Conservation (phyloP, 1,140 invertebrate species). For the Ips typographus region DNA sequence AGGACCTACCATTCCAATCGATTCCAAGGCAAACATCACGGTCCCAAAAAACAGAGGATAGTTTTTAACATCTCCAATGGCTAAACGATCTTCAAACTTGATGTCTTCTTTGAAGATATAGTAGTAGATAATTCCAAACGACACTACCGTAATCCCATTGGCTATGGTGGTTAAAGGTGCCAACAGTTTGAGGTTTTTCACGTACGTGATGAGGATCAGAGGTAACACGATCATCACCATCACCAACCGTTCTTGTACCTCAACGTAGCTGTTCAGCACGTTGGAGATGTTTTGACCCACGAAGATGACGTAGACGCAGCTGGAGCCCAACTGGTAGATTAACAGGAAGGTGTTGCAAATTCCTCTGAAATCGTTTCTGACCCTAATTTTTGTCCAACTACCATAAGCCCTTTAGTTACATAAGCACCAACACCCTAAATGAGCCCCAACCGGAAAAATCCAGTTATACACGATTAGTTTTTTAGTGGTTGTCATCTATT, state of each 20-base stretch:
- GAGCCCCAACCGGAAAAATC: too few relatives aligned
- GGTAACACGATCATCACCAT: slow-evolving; percentile 67
- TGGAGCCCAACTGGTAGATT: slow-evolving; percentile 83
- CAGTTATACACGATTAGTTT: too few relatives aligned
- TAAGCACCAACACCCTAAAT: too few relatives aligned
- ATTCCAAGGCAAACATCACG: slow-evolving; percentile 85
- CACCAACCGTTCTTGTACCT: slow-evolving; percentile 59
- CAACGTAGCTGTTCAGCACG: slow-evolving; percentile 56
- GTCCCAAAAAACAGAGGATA: slow-evolving; percentile 78
- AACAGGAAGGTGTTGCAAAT: background rate
- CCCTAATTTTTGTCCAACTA: too few relatives aligned
- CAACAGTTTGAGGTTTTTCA: slow-evolving; percentile 71
- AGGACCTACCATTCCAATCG: slow-evolving; percentile 60
- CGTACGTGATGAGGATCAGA: slow-evolving; percentile 70
- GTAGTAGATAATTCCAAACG: slow-evolving; percentile 70
- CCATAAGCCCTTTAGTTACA: too few relatives aligned
- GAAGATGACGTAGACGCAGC: slow-evolving; percentile 87
- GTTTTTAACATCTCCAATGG: slow-evolving; percentile 55
- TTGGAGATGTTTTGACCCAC: slow-evolving; percentile 71
- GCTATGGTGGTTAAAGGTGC: slow-evolving; percentile 74
- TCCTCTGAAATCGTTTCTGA: background rate
- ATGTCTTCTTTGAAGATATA: slow-evolving; percentile 64
- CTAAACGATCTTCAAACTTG: slow-evolving; percentile 53
- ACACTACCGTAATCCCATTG: slow-evolving; percentile 65
- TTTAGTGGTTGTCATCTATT: too few relatives aligned